These are phyloP conservation scores for Aproaerema taeniolella DNA, from an alignment of 2,888 invertebrate species.

Conservation along the genomic window DNA sequence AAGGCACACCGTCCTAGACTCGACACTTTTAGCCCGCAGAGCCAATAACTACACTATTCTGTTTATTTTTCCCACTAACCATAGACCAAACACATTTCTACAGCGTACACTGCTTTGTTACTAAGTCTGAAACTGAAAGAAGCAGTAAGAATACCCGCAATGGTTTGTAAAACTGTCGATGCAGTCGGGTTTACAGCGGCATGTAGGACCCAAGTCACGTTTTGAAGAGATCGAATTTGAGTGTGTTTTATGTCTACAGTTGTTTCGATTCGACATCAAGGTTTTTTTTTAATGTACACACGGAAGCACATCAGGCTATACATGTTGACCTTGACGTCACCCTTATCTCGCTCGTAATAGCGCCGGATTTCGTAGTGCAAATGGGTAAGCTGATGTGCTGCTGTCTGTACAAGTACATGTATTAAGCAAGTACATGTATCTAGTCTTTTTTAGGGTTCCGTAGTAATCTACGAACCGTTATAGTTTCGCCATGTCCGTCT, in stretches of 20 bases:
- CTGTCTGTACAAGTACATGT: neutral
- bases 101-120: too few species aligned
- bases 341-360: too few species aligned
- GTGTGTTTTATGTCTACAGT: slow-evolving; percentile 28
- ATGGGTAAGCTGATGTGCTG: too few species aligned
- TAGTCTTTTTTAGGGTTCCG: too few species aligned
- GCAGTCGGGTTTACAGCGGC: neutral
- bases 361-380: too few species aligned
- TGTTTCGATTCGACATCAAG: slow-evolving; percentile 24
- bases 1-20: slow-evolving; percentile 20
- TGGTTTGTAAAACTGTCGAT: slow-evolving; percentile 3
- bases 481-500: too few species aligned
- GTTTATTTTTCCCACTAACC: slow-evolving; percentile 15
- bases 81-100: neutral
- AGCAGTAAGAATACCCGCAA: too few species aligned
- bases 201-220: slow-evolving; percentile 25
- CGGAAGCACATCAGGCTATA: too few species aligned
- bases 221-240: slow-evolving; percentile 21
- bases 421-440: neutral
- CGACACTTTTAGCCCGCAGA: slow-evolving; percentile 22
- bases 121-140: too few species aligned
- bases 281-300: slow-evolving; percentile 4
- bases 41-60: slow-evolving; percentile 23
- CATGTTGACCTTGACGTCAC: too few species aligned
- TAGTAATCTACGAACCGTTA: too few species aligned